Base-by-base conservation (phyloP, 2,797 vertebrate genomes). In the Sebastes trivittatus region DNA sequence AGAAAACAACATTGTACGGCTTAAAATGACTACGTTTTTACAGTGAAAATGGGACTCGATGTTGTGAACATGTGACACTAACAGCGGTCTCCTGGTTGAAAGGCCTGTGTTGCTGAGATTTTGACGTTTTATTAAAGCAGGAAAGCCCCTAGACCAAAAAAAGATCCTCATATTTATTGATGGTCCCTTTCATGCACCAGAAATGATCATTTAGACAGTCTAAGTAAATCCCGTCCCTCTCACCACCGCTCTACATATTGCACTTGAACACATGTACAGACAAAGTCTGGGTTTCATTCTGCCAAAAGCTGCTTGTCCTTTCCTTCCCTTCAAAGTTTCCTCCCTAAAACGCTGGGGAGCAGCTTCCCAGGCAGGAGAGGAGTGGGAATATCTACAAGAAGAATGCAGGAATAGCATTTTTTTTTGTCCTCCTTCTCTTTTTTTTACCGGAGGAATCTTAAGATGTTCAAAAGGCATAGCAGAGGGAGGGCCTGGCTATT, bases 381-480 rank as follows among this genome's bases (percentile, higher is more conserved):
- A 78, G 78, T 75, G 89, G 90, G 92, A 95, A 92, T 92, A 93
- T 91, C 90, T 92, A 92, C 87, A 93, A 94, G 90, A 92, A 83
- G 89, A 95, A 92, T 94, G 83, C 91, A 86, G 83, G 81, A 94
- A 89, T 86, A 89, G 84, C 75, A 85, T 90, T 85, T 88, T 89
- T 87, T 72, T 72, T 38, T 38, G 55, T 77, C 64, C 68, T 70
- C 23, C 30, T 70, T 80, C n/a, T 65, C 70, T 89, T 88, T 82
- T 92, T 89, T 83, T 92, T 89, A 74, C 55, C 8, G 66, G 64
- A 87, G 88, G 85, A 87, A 88, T 87, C 91, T 83, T 93, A 93
- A 94, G 93, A 95, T 94, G 93, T 96, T 96, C 94, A 95, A 94
- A 95, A 93, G 91, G 92, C 94, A 92, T 85, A 91, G 91, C 87